Evolutionary conservation across 2,888 invertebrate species (phyloP).

Genomic region (Drosophila falleni): DNA sequence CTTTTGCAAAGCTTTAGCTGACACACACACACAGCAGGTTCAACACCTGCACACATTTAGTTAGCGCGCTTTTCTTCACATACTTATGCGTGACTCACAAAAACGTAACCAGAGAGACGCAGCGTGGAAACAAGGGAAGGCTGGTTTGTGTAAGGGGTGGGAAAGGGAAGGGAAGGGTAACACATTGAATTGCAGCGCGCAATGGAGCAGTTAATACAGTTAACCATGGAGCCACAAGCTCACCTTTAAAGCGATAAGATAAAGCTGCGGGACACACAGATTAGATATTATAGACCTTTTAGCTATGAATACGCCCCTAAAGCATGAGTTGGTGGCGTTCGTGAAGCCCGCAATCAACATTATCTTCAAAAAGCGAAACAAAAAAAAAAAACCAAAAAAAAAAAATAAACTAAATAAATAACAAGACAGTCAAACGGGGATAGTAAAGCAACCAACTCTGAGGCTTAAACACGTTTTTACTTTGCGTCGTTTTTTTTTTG

Average conservation of each 20-base stretch:
- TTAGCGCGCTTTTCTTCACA: slow-evolving; percentile 15
- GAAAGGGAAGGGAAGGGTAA: background rate
- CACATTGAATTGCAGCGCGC: slow-evolving; percentile 26
- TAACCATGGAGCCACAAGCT: slow-evolving; percentile 73
- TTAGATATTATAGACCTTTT: slow-evolving; percentile 56
- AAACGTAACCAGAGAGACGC: background rate
- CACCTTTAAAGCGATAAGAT: slow-evolving; percentile 77
- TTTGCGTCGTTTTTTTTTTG: no score
- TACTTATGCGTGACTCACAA: slow-evolving; percentile 25
- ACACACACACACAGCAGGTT: slow-evolving; percentile 6
- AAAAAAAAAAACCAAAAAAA: background rate
- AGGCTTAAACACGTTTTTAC: slow-evolving; percentile 46
- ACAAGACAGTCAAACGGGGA: slow-evolving; percentile 12
- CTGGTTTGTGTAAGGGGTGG: no score
- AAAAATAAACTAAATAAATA: no score
- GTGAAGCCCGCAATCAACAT: slow-evolving; percentile 41
- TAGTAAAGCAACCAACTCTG: slow-evolving; percentile 26
- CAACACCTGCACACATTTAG: slow-evolving; percentile 7
- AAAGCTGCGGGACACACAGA: slow-evolving; percentile 54
- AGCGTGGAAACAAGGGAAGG: no score
- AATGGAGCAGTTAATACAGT: slow-evolving; percentile 45
- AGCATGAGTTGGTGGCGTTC: slow-evolving; percentile 52
- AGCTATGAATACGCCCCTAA: slow-evolving; percentile 33
- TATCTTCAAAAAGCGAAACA: slow-evolving; percentile 32
- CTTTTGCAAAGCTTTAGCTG: slow-evolving; percentile 1